Evolutionary conservation across 2,888 invertebrate species (phyloP), one percentile per base, ranked within the genome.

Genomic region (Drosophila prostipennis): DNA sequence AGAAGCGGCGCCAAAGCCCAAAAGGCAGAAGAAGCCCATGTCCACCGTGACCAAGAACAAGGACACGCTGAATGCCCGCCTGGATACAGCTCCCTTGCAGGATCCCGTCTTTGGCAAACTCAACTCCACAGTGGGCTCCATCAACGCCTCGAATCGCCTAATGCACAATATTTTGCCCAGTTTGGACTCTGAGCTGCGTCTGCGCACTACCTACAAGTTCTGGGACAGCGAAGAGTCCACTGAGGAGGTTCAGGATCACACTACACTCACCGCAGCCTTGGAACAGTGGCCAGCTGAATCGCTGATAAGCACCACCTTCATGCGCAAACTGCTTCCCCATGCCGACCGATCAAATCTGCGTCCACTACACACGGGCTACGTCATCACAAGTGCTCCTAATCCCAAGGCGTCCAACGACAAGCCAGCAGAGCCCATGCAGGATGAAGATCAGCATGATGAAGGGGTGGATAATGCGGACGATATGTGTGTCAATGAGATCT

Each of bases 31-130:
- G 36, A 88, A 80, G 73, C 72, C 76, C 13, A 79, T 91, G 0
- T 89, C 91, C 3, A 92, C 92, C 0, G 88, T 92, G 2, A 92
- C 92, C 0, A 92, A 91, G 60, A 92, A 91, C 64, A 91, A 91
- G 57, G 91, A 92, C 13, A 88, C 92, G 0, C 58, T 92, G 0
- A 92, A 92, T 76, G 90, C 89, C 1, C 89, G 90, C 11, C 78
- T 92, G 57, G 92, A 92, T 56, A 91, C 92, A 6, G 90, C 91
- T 51, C 92, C 92, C 0, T 76, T 92, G 59, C 91, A 91, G 91
- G 94, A 94, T 92, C 93, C 94, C 6, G 93, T 94, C 58, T 94
- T 94, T 85, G 94, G 94, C 56, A 92, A 94, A 75, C 87, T 94
- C 1, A 93, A 94, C 23, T 93, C 94, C 0, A 93, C 93, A 0